A percentile compares a stretch with the other conserved stretches of the same genome.
Conservation (phyloP, 2,113 vertebrate genomes). For the Indri indri region DNA sequence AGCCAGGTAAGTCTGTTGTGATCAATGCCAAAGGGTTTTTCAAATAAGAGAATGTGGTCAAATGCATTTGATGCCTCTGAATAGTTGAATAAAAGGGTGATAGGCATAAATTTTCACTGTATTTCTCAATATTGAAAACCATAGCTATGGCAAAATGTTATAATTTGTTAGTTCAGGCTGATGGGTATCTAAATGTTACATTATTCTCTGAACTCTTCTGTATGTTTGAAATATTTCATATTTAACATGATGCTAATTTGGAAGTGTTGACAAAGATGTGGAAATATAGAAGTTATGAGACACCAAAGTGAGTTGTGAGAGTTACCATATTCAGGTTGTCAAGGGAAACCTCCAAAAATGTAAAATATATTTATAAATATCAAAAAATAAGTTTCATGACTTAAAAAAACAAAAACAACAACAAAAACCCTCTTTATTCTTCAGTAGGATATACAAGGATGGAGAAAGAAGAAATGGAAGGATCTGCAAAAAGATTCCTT, state of each 20-base stretch:
- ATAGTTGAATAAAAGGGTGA: neutral
- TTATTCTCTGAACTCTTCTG: neutral
- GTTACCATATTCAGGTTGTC: neutral
- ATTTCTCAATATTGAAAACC: slow-evolving; percentile 17
- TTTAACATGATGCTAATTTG: neutral
- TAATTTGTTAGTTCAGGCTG: neutral
- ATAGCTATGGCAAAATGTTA: neutral
- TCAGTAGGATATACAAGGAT: neutral
- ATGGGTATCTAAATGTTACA: neutral
- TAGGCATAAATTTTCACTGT: neutral
- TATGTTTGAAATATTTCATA: slow-evolving; percentile 3
- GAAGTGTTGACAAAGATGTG: neutral
- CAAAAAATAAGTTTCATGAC: neutral
- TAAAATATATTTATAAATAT: neutral
- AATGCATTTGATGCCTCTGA: neutral
- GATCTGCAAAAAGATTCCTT: neutral
- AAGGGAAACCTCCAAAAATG: neutral
- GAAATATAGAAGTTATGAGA: neutral
- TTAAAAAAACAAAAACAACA: neutral
- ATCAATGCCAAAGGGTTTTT: neutral
- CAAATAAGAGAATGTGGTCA: neutral
- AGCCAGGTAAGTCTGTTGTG: neutral
- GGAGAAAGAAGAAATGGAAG: neutral
- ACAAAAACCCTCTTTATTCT: neutral
- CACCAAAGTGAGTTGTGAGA: neutral